A percentile compares a stretch with the other conserved stretches of the same genome.
These are phyloP conservation scores for Wasmannia auropunctata DNA, from an alignment of 1,140 invertebrate genomes.

Conservation along the genomic window DNA sequence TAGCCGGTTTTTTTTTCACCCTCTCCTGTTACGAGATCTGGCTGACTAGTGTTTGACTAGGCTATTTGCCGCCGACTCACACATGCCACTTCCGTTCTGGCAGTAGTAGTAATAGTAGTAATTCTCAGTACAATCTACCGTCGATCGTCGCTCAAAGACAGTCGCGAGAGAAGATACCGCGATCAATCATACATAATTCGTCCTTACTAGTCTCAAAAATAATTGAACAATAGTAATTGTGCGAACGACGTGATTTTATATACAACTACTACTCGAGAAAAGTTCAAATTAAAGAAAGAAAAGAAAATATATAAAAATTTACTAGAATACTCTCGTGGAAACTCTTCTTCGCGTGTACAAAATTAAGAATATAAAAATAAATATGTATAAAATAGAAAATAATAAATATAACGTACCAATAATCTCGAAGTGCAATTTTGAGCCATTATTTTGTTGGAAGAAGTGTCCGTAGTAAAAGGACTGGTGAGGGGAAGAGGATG, in stretches of 20 bases:
- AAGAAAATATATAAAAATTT: not conserved
- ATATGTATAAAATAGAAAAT: slow-evolving; percentile 6
- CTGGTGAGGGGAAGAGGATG: slow-evolving; percentile 9
- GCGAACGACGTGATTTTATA: not conserved
- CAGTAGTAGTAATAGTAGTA: slow-evolving; percentile 70
- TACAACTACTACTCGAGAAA: not conserved
- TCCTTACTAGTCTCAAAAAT: not conserved
- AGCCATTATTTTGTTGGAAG: not conserved
- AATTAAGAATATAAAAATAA: slow-evolving; percentile 22
- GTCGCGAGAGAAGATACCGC: not conserved
- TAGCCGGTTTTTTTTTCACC: not conserved
- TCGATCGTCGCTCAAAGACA: slow-evolving; percentile 37
- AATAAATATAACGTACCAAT: slow-evolving; percentile 20
- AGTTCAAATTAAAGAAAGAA: not conserved
- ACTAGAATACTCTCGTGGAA: not conserved
- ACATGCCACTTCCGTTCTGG: slow-evolving; percentile 65
- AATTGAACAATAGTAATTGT: not conserved
- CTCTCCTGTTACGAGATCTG: slow-evolving; percentile 30
- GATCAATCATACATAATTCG: slow-evolving; percentile 10
- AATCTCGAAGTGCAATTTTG: not conserved
- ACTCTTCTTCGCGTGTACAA: not conserved
- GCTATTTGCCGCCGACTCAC: slow-evolving; percentile 60
- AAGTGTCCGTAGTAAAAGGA: not conserved
- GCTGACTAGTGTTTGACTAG: slow-evolving; percentile 70
- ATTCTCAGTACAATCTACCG: slow-evolving; percentile 41